A percentile compares a stretch with the other conserved stretches of the same genome.
These are phyloP conservation scores for Natrix natrix DNA, from an alignment of 2,797 vertebrate genomes.

Conservation along the genomic window DNA sequence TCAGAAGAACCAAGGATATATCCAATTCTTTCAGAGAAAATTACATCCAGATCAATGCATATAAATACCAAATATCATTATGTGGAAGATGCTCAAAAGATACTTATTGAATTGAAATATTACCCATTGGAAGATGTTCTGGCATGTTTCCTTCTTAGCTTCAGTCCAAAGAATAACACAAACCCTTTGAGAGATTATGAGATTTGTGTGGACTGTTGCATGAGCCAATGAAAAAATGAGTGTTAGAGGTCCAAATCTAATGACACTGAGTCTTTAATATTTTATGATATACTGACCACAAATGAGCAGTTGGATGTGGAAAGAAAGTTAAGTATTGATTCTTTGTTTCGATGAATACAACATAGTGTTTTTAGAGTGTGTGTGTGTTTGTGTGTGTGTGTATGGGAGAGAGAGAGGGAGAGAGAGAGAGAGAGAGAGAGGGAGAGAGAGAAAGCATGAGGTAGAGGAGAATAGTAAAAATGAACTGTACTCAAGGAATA, in stretches of 20 bases:
- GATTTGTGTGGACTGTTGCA: neutral
- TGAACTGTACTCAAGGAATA: neutral
- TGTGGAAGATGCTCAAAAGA: neutral
- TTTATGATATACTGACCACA: neutral
- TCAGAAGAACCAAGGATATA: neutral
- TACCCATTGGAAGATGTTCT: neutral
- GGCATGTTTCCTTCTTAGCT: neutral
- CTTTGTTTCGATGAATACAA: neutral
- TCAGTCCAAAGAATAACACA: neutral
- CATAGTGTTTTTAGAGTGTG: neutral
- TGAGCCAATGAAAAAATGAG: neutral
- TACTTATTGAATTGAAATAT: neutral
- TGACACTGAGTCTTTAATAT: neutral
- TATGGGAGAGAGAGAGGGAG: accelerated
- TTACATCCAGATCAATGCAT: neutral
- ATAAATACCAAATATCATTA: neutral
- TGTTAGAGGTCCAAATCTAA: neutral
- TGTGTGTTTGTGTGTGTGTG: too few relatives aligned
- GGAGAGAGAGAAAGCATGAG: neutral
- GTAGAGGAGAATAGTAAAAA: neutral
- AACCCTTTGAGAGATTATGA: neutral
- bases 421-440: too few relatives aligned
- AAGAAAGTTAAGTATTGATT: neutral
- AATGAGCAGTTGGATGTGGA: neutral
- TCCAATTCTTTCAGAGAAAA: neutral